phyloP scores from a whole-genome alignment of 1,140 invertebrate genomes.

The Brachionus plicatilis region DNA sequence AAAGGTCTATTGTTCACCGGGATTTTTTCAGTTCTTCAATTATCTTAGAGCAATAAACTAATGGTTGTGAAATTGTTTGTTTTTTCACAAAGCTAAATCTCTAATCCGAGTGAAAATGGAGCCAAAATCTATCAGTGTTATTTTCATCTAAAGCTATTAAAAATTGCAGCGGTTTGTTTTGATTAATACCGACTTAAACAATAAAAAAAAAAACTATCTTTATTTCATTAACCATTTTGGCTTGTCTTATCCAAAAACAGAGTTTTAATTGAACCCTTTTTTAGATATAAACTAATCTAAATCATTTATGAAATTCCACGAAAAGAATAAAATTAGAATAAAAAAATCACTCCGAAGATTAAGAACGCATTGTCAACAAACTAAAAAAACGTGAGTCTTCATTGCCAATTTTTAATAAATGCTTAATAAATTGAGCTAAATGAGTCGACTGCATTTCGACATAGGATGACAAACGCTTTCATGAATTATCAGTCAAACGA shows the following conservation, averaged over 20 bases:
- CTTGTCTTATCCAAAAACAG: not conserved
- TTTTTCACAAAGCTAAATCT: not conserved
- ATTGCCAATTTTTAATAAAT: not conserved
- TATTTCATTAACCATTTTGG: not conserved
- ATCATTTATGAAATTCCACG: not conserved
- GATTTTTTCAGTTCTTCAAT: not conserved
- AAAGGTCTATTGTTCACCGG: not conserved
- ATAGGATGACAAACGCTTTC: not conserved
- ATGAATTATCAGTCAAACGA: not conserved
- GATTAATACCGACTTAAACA: not conserved
- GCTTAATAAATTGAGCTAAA: not conserved
- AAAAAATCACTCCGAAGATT: not conserved
- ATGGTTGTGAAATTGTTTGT: not conserved
- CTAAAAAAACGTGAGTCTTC: not conserved
- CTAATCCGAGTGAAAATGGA: not conserved
- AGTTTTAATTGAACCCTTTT: not conserved
- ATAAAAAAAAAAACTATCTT: too few relatives aligned
- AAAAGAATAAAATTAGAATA: not conserved
- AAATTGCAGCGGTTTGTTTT: not conserved
- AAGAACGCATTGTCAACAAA: not conserved
- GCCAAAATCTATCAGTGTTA: not conserved
- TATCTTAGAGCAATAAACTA: not conserved
- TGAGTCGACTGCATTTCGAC: not conserved
- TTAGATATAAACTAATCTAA: not conserved
- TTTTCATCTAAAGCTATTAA: not conserved